phyloP scores from a whole-genome alignment of 2,888 invertebrate genomes.

The Patella ulyssiponensis region DNA sequence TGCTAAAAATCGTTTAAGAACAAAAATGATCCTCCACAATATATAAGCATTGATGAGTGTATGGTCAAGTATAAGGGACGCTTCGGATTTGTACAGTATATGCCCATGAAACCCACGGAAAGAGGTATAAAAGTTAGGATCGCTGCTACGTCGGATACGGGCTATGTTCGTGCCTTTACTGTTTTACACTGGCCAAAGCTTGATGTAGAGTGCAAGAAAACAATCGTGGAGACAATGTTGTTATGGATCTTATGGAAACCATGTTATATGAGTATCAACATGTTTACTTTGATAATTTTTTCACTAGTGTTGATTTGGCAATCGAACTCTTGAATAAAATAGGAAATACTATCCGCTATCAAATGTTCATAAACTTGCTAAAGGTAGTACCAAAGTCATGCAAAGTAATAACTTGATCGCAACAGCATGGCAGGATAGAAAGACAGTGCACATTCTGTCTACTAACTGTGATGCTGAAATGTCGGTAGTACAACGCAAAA shows the following conservation, averaged over 20 bases:
- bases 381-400: background rate
- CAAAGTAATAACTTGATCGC: background rate
- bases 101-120: constrained; percentile 14
- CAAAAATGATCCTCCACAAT: background rate
- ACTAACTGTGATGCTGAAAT: background rate
- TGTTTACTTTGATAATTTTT: background rate
- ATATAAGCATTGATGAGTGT: background rate
- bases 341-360: constrained; percentile 1
- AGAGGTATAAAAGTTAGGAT: constrained; percentile 16
- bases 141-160: background rate
- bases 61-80: background rate
- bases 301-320: background rate
- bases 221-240: background rate
- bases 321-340: background rate
- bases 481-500: background rate
- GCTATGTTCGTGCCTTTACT: background rate
- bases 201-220: background rate
- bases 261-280: background rate
- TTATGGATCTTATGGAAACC: background rate
- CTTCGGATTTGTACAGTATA: constrained; percentile 12
- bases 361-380: too few species aligned
- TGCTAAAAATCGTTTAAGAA: background rate
- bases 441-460: background rate
- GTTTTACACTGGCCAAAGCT: background rate
- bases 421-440: background rate